A percentile compares a stretch with the other conserved stretches of the same genome.
Conservation (phyloP, 30 jellyfish, hydroid and myxozoan species). For the Pseudorhiza aurosa region DNA sequence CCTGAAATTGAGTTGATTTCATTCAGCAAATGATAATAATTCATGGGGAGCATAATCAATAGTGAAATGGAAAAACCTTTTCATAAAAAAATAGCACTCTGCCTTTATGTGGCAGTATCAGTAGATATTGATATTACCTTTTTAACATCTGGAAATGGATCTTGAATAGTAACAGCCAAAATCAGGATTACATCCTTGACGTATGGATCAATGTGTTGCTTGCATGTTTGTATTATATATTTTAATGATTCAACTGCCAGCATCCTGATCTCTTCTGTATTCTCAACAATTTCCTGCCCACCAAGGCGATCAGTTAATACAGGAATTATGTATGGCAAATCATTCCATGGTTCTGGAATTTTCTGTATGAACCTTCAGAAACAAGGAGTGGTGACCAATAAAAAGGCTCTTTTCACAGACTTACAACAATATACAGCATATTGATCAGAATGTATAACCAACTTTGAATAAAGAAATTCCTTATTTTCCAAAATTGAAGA, state of each 20-base stretch:
- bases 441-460: too few species aligned
- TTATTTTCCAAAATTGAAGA: too few species aligned
- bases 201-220: constrained; percentile 52
- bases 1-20: too few species aligned
- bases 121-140: constrained; percentile 43
- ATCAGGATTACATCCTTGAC: constrained; percentile 70
- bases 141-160: constrained; percentile 81
- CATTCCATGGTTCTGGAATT: constrained; percentile 40
- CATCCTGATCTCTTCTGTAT: constrained; percentile 85
- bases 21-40: too few species aligned
- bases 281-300: constrained; percentile 68
- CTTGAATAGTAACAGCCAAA: constrained; percentile 59
- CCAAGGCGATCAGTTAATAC: constrained; percentile 73
- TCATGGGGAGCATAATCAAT: too few species aligned
- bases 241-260: constrained; percentile 47
- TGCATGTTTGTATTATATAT: constrained; percentile 10
- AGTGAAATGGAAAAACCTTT: too few species aligned
- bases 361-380: constrained; percentile 28
- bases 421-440: too few species aligned
- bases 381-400: too few species aligned
- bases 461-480: too few species aligned
- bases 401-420: too few species aligned
- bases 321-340: constrained; percentile 74
- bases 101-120: too few species aligned
- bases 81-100: too few species aligned